Base-by-base conservation (phyloP, 2,113 vertebrate species). In the Dasyprocta punctata region DNA sequence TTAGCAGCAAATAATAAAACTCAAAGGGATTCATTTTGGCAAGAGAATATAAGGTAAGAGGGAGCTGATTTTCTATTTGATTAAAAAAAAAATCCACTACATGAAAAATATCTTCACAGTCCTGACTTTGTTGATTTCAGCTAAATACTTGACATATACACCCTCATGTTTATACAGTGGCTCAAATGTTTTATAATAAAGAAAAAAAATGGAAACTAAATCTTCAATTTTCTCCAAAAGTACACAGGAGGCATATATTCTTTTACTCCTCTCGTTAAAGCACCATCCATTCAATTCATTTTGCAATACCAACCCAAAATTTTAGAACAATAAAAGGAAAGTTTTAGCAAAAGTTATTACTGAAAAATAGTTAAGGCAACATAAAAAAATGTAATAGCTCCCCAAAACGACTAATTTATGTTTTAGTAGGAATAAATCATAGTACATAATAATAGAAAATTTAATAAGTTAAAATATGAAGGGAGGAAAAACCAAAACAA, bases 141-240 rank as follows among this genome's bases (percentile, higher is more conserved):
- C 95, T 95, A 97, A 97, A 92, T 96, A 97, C 97, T 95, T 97
- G 98, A 98, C 98, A 98, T 96, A 96, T 87, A 95, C 89, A 95
- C 90, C 98, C 97, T 98, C 97, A 86, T 87, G 77, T 97, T 97
- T 97, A 97, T 97, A 98, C 89, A 98, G 97, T 98, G 98, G 98
- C 98, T 98, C 98, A 98, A 98, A 97, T 80, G 97, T 93, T 98
- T 98, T 98, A 98, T 95, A 95, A 93, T 84, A 94, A 98, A 98
- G 63, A 93, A 98, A 95, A 95, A 98, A 95, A 98, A 89, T 90
- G 98, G 96, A 99, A 98, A 97, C 96, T 98, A 98, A 98, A 99
- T 99, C 98, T 99, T 99, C 98, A 98, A 86, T 98, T 99, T 99
- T 99, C 98, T 98, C 98, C 98, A 98, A 94, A 98, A 98, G 98